Conservation (phyloP, 37 sponge, comb jelly and placozoan species). For the Eunapius fragilis region DNA sequence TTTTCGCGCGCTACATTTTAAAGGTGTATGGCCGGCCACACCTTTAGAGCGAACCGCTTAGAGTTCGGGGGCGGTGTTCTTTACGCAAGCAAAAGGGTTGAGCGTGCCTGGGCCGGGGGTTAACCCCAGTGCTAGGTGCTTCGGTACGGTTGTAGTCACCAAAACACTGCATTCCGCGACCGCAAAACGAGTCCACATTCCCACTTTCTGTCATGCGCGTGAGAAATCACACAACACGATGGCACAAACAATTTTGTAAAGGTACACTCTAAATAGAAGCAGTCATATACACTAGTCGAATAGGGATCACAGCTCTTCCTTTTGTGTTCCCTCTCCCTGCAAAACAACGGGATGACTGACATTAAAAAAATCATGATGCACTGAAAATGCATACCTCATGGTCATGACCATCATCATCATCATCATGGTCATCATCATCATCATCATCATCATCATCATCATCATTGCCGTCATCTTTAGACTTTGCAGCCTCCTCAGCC, state of each 20-base stretch:
- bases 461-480: slow-evolving; percentile 72
- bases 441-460: slow-evolving; percentile 73
- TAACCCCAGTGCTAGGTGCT: too few species aligned
- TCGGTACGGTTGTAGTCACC: too few species aligned
- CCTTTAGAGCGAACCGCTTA: too few species aligned
- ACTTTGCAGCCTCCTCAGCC: slow-evolving; percentile 72
- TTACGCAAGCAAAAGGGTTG: too few species aligned
- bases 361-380: not conserved
- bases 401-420: slow-evolving; percentile 35
- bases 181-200: too few species aligned
- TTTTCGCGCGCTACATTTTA: too few species aligned
- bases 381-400: not conserved
- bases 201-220: too few species aligned
- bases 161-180: too few species aligned
- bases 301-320: slow-evolving; percentile 42
- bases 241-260: not conserved
- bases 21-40: too few species aligned
- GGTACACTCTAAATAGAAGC: not conserved
- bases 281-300: not conserved
- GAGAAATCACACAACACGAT: too few species aligned
- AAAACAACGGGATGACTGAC: not conserved
- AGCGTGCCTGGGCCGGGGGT: too few species aligned
- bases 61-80: too few species aligned
- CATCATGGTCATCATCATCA: slow-evolving; percentile 58
- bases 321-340: slow-evolving; percentile 46